Percentiles rank a stretch among this genome's conserved stretches.
These are phyloP conservation scores for Furnarius figulus DNA, from an alignment of 2,113 vertebrate genomes.

Conservation along the genomic window DNA sequence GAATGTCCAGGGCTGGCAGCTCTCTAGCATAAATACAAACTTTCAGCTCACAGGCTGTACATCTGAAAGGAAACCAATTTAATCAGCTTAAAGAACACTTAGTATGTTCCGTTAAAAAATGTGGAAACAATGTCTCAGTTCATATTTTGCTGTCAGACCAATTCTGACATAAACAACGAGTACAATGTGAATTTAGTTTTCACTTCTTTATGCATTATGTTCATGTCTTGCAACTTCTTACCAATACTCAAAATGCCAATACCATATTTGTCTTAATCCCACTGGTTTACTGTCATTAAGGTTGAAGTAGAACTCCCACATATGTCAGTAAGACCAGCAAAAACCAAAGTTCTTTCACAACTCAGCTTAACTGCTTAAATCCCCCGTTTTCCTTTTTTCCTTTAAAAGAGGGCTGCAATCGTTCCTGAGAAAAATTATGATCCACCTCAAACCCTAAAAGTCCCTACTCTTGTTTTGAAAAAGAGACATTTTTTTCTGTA, in stretches of 20 bases:
- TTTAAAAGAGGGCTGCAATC: not conserved
- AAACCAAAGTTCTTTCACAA: not conserved
- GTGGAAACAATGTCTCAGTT: not conserved
- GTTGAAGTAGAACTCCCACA: not conserved
- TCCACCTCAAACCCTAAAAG: not conserved
- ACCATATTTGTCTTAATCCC: not conserved
- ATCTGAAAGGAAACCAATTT: not conserved
- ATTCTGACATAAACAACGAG: not conserved
- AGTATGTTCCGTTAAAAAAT: not conserved
- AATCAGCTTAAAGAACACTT: not conserved
- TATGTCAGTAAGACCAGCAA: not conserved
- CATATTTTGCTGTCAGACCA: not conserved
- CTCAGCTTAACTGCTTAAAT: not conserved
- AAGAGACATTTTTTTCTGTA: not conserved
- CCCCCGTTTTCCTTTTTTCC: accelerated
- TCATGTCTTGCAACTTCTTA: not conserved
- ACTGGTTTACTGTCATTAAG: not conserved
- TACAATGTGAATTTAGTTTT: not conserved
- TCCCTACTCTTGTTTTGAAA: not conserved
- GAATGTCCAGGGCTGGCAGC: not conserved
- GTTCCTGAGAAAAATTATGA: not conserved
- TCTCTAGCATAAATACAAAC: not conserved
- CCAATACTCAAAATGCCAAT: not conserved
- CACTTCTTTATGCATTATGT: not conserved
- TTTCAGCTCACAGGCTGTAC: not conserved